A percentile compares a stretch with the other conserved stretches of the same genome.
phyloP scores from a whole-genome alignment of 2,113 vertebrate genomes.

The Ammodytes marinus region DNA sequence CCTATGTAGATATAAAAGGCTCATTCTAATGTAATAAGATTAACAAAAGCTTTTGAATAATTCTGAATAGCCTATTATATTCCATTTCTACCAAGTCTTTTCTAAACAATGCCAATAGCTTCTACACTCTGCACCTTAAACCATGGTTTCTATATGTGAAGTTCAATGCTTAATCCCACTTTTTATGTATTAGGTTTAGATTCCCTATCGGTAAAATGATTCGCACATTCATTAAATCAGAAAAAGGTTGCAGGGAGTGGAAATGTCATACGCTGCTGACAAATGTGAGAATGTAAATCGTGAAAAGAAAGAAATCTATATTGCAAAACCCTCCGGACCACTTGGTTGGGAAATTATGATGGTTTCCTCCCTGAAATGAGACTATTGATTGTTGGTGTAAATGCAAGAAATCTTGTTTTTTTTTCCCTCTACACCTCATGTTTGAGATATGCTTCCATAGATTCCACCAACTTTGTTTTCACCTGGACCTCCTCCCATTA shows the following conservation, averaged over 20 bases:
- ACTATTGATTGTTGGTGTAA: slow-evolving; percentile 13
- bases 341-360: slow-evolving; percentile 4
- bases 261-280: neutral
- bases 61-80: too few relatives aligned
- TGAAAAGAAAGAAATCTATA: slow-evolving; percentile 18
- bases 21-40: too few relatives aligned
- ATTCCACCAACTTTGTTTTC: neutral
- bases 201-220: neutral
- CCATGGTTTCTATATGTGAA: neutral
- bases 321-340: neutral
- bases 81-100: too few relatives aligned
- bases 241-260: too few relatives aligned
- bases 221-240: neutral
- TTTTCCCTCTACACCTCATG: neutral
- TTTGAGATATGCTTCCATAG: neutral
- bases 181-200: neutral
- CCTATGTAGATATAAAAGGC: too few relatives aligned
- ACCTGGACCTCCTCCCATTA: neutral
- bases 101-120: too few relatives aligned
- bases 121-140: too few relatives aligned
- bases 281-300: neutral
- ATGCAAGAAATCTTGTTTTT: slow-evolving; percentile 8
- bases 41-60: too few relatives aligned
- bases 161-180: neutral
- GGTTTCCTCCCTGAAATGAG: slow-evolving; percentile 23